phyloP scores from a whole-genome alignment of 2,888 invertebrate genomes.

The Athalia circularis region DNA sequence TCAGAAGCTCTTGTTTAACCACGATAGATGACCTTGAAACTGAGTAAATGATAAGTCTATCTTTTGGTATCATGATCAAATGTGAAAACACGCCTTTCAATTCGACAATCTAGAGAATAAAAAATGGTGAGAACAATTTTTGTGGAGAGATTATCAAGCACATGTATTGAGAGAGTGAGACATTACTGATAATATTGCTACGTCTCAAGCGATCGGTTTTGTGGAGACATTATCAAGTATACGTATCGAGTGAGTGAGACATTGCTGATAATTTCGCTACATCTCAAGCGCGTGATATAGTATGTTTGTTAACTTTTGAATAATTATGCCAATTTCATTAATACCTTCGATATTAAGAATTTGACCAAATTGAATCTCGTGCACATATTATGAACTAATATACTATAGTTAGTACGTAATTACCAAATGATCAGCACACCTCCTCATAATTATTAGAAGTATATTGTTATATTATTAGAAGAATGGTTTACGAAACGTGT shows the following conservation, averaged over 20 bases:
- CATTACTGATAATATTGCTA: slow-evolving; percentile 11
- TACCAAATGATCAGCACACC: too few relatives aligned
- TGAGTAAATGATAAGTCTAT: slow-evolving; percentile 18
- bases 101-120: slow-evolving; percentile 32
- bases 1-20: background rate
- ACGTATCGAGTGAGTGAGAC: background rate
- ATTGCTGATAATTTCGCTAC: slow-evolving; percentile 10
- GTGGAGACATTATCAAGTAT: slow-evolving; percentile 1
- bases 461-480: too few relatives aligned
- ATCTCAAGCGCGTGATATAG: slow-evolving; percentile 26
- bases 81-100: slow-evolving; percentile 20
- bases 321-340: background rate
- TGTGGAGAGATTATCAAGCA: slow-evolving; percentile 5
- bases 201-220: slow-evolving; percentile 9
- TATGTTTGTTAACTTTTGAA: slow-evolving; percentile 12
- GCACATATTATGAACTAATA: too few relatives aligned
- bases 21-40: background rate
- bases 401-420: too few relatives aligned
- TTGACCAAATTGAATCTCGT: slow-evolving; percentile 36
- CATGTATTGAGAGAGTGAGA: background rate
- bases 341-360: slow-evolving; percentile 5
- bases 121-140: slow-evolving; percentile 13
- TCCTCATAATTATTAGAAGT: too few relatives aligned
- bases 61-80: slow-evolving; percentile 16
- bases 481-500: too few relatives aligned